Evolutionary conservation across 2,113 vertebrate genomes (phyloP).

Genomic region (Eleginops maclovinus): DNA sequence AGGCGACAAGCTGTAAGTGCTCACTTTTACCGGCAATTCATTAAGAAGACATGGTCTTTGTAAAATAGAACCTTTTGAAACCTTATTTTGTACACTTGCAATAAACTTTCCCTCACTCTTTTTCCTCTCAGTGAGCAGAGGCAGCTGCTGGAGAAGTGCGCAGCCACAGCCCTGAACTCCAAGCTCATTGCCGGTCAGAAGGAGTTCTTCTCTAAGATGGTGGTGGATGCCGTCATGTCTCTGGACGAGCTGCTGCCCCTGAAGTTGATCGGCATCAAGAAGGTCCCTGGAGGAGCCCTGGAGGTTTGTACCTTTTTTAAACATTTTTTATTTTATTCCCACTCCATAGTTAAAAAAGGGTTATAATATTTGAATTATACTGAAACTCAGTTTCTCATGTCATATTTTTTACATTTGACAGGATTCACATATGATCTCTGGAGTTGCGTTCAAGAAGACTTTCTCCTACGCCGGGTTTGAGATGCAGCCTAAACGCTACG

Average conservation of each 20-base stretch:
- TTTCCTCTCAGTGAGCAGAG: constrained; percentile 88
- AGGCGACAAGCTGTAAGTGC: constrained; percentile 90
- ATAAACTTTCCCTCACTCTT: too few relatives aligned
- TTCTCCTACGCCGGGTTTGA: constrained; percentile 98
- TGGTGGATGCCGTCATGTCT: constrained; percentile 96
- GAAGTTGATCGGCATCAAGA: constrained; percentile 99
- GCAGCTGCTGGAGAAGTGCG: constrained; percentile 92
- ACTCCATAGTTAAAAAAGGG: background rate
- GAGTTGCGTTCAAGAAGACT: constrained; percentile 98
- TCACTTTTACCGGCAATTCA: too few relatives aligned
- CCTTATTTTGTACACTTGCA: background rate
- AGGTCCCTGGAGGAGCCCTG: constrained; percentile 95
- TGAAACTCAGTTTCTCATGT: background rate
- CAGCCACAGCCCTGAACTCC: constrained; percentile 94
- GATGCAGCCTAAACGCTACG: constrained; percentile 97
- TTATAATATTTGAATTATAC: background rate
- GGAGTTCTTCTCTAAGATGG: constrained; percentile 94
- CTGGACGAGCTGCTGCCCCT: constrained; percentile 93
- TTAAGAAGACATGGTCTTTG: background rate
- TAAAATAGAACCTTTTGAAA: background rate
- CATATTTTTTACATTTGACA: constrained; percentile 51
- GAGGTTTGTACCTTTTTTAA: constrained; percentile 83
- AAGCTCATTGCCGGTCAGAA: constrained; percentile 96
- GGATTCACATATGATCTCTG: constrained; percentile 94
- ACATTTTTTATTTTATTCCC: too few relatives aligned